A percentile compares a stretch with the other conserved stretches of the same genome.
These are phyloP conservation scores for Aplysina aerophoba DNA, from an alignment of 37 sponge, comb jelly and placozoan species.

Conservation along the genomic window DNA sequence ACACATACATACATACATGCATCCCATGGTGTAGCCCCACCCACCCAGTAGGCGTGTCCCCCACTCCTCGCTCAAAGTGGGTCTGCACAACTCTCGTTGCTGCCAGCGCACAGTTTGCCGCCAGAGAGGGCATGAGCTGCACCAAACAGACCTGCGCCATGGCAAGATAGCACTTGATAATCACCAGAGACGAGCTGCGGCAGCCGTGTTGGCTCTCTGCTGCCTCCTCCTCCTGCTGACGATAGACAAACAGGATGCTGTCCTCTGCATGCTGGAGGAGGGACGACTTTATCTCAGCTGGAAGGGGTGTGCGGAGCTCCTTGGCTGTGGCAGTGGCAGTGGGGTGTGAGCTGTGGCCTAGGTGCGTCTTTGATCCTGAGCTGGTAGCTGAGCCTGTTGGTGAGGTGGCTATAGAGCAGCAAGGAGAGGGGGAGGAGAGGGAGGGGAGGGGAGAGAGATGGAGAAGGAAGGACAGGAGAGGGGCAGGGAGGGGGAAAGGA, in stretches of 20 bases:
- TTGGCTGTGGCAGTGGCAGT: not conserved
- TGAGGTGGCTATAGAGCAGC: not conserved
- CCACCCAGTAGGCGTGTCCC: not conserved
- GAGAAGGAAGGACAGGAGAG: not conserved
- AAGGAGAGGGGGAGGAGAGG: not conserved
- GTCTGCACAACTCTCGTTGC: not conserved
- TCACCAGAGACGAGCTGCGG: not conserved
- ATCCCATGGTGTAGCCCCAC: not conserved
- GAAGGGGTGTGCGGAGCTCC: not conserved
- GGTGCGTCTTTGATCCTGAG: not conserved
- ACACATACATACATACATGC: not conserved
- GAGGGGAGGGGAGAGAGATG: not conserved
- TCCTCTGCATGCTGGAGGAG: conserved; percentile 74
- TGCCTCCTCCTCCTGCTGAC: conserved; percentile 23
- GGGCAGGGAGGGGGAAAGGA: not conserved
- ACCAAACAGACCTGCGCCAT: conserved; percentile 46
- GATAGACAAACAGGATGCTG: conserved; percentile 21
- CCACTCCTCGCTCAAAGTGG: not conserved
- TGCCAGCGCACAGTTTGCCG: conserved; percentile 18
- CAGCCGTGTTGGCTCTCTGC: too few relatives aligned
- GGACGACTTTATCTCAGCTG: conserved; percentile 18
- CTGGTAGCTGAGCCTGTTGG: not conserved
- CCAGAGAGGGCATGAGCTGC: conserved; percentile 51
- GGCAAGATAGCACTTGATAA: not conserved
- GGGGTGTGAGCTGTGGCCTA: not conserved